Evolutionary conservation across 2,888 invertebrate species (phyloP).

Genomic region (Apamea crenata): DNA sequence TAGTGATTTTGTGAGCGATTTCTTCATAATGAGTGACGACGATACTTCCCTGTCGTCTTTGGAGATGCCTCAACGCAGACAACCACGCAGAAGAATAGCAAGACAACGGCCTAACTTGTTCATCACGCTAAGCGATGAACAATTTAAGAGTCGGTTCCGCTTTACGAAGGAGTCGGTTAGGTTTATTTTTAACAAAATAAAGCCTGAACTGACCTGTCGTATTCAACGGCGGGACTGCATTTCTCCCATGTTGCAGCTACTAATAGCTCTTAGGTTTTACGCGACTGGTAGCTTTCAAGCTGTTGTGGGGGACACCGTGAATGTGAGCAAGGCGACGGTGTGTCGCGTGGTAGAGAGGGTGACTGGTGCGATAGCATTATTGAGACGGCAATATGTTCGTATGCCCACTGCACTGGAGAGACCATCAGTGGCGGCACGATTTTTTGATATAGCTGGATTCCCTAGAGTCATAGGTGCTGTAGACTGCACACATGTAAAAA

Average conservation of each 20-base stretch:
- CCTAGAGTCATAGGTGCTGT: not conserved
- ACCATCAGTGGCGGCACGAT: not conserved
- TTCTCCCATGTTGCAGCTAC: not conserved
- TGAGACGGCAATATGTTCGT: not conserved
- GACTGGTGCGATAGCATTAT: not conserved
- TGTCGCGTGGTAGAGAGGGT: not conserved
- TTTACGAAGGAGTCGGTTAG: not conserved
- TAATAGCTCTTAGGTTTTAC: conserved; percentile 1
- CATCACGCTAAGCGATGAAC: not conserved
- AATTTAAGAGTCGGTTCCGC: not conserved
- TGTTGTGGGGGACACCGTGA: not conserved
- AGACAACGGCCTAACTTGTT: not conserved
- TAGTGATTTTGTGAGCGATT: not conserved
- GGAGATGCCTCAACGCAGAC: not conserved
- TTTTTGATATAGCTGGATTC: not conserved
- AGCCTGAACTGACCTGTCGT: not conserved
- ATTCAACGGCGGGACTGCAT: not conserved
- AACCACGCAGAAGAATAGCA: not conserved
- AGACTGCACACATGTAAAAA: not conserved
- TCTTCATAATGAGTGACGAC: not conserved
- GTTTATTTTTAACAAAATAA: not conserved
- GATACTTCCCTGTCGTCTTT: not conserved
- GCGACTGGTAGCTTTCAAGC: not conserved
- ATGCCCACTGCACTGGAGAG: not conserved
- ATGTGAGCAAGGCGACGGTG: not conserved